Conservation (phyloP, 2,113 vertebrate genomes). For the rabbit (Oryctolagus cuniculus) region DNA sequence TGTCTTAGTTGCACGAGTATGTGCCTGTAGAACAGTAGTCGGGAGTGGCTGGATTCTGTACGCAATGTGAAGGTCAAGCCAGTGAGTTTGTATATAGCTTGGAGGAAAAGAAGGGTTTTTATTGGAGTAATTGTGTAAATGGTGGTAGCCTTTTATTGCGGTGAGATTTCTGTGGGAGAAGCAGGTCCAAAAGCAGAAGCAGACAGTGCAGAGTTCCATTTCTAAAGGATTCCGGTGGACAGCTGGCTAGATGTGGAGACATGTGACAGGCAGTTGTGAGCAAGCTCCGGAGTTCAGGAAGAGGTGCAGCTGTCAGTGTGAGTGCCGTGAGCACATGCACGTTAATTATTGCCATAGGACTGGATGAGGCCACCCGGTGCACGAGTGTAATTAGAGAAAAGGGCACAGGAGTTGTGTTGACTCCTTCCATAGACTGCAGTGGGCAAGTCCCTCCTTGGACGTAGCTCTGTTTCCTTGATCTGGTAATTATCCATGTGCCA, state of each 20-base stretch:
- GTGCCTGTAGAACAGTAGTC: fast-evolving
- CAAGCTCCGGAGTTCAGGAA: neutral
- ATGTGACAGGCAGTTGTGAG: neutral
- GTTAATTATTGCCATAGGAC: neutral
- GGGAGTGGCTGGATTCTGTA: neutral
- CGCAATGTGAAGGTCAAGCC: neutral
- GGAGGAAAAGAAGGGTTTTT: neutral
- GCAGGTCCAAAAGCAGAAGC: neutral
- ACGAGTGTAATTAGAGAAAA: too few relatives aligned
- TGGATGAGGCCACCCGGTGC: neutral
- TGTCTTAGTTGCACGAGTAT: fast-evolving
- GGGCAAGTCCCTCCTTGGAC: too few relatives aligned
- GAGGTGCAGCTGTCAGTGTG: neutral
- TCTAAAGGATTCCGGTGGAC: neutral
- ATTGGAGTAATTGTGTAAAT: neutral
- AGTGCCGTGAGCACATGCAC: neutral
- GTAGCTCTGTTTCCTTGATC: neutral
- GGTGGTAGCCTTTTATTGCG: neutral
- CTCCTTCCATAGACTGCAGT: neutral
- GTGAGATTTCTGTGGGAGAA: neutral
- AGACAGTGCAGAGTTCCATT: neutral
- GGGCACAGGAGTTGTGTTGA: fast-evolving
- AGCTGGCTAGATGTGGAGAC: neutral
- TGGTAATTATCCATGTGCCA: neutral
- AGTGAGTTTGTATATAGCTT: too few relatives aligned